Evolutionary conservation across 2,888 invertebrate genomes (phyloP).

Genomic region (Ommatoiulus sabulosus): DNA sequence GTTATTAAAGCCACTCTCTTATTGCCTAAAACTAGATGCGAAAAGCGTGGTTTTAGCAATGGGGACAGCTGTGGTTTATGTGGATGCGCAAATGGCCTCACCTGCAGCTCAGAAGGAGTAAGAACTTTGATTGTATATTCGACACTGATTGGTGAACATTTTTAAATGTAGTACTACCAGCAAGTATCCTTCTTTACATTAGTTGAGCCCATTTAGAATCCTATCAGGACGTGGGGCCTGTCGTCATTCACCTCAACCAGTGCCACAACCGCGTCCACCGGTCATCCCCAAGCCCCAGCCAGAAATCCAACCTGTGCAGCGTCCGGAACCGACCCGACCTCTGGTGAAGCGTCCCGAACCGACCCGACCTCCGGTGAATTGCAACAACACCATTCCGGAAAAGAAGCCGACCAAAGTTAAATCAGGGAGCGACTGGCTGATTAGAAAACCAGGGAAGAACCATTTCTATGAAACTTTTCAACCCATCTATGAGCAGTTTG

Average conservation of each 20-base stretch:
- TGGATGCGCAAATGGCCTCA: slow-evolving; percentile 55
- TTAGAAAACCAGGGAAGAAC: slow-evolving; percentile 42
- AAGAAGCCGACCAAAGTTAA: slow-evolving; percentile 32
- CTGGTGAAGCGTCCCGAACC: too few relatives aligned
- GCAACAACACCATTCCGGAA: background rate
- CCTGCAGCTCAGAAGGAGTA: slow-evolving; percentile 57
- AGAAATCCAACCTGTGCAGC: background rate
- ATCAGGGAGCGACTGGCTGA: background rate
- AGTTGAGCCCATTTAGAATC: slow-evolving; percentile 52
- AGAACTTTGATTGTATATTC: background rate
- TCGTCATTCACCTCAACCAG: background rate
- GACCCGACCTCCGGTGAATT: background rate
- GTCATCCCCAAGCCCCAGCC: slow-evolving; percentile 23
- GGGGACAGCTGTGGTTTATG: slow-evolving; percentile 57
- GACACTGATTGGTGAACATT: background rate
- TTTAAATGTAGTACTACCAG: background rate
- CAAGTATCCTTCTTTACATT: background rate
- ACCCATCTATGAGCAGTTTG: slow-evolving; percentile 57
- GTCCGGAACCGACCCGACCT: too few relatives aligned
- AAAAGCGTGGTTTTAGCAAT: slow-evolving; percentile 53
- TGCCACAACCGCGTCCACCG: slow-evolving; percentile 7
- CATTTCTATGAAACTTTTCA: slow-evolving; percentile 54
- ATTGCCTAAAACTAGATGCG: slow-evolving; percentile 48
- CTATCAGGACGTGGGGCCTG: slow-evolving; percentile 54
- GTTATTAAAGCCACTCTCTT: too few relatives aligned